A percentile compares a stretch with the other conserved stretches of the same genome.
Conservation (phyloP, 2,113 vertebrate genomes). For the Poeciliopsis retropinna region DNA sequence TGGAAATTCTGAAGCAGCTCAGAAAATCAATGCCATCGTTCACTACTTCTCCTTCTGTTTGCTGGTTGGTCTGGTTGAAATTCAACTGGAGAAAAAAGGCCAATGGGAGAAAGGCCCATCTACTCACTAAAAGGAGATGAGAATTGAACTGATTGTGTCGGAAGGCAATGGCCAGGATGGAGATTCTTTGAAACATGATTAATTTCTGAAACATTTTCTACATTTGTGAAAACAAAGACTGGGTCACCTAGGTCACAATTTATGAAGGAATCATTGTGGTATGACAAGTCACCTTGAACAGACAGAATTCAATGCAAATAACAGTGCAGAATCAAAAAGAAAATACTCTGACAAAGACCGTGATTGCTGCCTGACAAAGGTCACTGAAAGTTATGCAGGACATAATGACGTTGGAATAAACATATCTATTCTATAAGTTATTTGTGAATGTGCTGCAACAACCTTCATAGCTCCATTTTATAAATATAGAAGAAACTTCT, state of each 20-base stretch:
- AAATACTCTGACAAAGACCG: background rate
- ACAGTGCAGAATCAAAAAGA: constrained; percentile 22
- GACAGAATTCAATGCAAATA: constrained; percentile 29
- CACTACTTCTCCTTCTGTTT: too few relatives aligned
- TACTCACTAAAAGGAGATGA: too few relatives aligned
- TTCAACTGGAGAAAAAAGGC: too few relatives aligned
- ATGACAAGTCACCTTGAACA: constrained; percentile 31
- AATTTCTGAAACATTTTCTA: background rate
- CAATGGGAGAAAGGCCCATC: too few relatives aligned
- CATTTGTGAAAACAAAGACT: background rate
- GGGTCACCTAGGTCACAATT: background rate
- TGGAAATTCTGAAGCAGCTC: too few relatives aligned
- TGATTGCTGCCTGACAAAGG: constrained; percentile 9
- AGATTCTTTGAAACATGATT: background rate
- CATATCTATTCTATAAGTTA: background rate
- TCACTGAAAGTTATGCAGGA: background rate
- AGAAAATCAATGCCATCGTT: too few relatives aligned
- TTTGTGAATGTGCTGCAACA: background rate
- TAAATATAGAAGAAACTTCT: background rate
- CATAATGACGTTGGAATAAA: background rate
- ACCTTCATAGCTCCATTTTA: constrained; percentile 2
- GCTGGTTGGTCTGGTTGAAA: too few relatives aligned
- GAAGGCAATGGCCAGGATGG: too few relatives aligned
- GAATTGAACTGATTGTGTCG: too few relatives aligned
- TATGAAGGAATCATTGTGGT: too few relatives aligned